Conservation (phyloP, 2,113 vertebrate genomes). For the Sardina pilchardus region DNA sequence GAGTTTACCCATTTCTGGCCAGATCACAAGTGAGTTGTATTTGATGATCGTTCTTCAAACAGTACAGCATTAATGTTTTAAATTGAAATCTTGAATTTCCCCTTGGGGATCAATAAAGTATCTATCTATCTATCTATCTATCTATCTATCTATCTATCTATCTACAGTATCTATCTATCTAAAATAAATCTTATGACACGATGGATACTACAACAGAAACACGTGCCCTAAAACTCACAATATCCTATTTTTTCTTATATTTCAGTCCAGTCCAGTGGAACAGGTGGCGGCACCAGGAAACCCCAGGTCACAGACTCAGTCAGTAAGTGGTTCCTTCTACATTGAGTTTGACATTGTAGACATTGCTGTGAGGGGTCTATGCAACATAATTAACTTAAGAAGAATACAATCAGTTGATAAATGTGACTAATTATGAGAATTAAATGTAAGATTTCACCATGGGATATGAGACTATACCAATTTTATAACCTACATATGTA, state of each 20-base stretch:
- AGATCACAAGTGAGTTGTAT: slow-evolving; percentile 86
- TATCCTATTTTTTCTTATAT: not conserved
- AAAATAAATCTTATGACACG: not conserved
- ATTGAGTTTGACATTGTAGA: not conserved
- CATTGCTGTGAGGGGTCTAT: not conserved
- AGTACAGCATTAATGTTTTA: not conserved
- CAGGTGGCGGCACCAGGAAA: slow-evolving; percentile 52
- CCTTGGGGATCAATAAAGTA: too few species aligned
- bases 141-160: too few species aligned
- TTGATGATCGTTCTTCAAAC: not conserved
- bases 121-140: too few species aligned
- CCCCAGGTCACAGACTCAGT: slow-evolving; percentile 55
- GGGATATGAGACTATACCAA: not conserved
- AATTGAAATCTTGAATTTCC: too few species aligned
- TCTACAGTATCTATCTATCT: too few species aligned
- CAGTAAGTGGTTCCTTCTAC: slow-evolving; percentile 62
- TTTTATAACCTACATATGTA: not conserved
- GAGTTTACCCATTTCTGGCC: slow-evolving; percentile 88
- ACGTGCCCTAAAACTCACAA: not conserved
- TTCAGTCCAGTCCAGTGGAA: slow-evolving; percentile 69
- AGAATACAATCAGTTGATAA: not conserved
- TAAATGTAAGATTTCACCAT: not conserved
- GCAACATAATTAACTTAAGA: not conserved
- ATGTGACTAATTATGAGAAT: not conserved
- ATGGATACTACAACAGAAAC: not conserved